phyloP scores from a whole-genome alignment of 2,113 vertebrate genomes.

The Nipponia nippon region DNA sequence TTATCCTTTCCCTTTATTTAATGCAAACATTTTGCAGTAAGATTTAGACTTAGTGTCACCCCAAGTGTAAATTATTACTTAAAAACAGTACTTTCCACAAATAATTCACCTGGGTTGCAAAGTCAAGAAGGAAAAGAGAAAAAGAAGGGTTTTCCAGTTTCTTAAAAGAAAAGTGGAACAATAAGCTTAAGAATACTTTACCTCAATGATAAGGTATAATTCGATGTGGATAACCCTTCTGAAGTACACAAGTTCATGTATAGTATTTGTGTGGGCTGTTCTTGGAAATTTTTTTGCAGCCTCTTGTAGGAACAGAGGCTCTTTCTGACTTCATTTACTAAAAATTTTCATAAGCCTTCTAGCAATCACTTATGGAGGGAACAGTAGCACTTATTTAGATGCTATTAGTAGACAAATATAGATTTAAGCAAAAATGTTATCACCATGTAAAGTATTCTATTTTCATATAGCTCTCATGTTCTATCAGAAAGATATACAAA shows the following conservation, averaged over 20 bases:
- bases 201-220: background rate
- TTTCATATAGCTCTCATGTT: background rate
- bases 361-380: background rate
- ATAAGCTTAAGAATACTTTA: background rate
- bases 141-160: background rate
- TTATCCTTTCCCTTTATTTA: background rate
- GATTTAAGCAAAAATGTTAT: background rate
- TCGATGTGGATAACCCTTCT: background rate
- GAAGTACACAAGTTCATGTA: background rate
- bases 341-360: background rate
- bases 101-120: background rate
- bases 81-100: constrained; percentile 6
- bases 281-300: background rate
- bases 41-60: background rate
- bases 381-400: background rate
- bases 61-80: background rate
- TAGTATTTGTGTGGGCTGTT: background rate
- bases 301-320: background rate
- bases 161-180: background rate
- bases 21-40: background rate
- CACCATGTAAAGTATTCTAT: background rate
- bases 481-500: background rate
- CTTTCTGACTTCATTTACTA: background rate
- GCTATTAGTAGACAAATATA: background rate
- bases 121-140: background rate